Evolutionary conservation across 1,140 invertebrate genomes (phyloP).

Genomic region (Leguminivora glycinivorella): DNA sequence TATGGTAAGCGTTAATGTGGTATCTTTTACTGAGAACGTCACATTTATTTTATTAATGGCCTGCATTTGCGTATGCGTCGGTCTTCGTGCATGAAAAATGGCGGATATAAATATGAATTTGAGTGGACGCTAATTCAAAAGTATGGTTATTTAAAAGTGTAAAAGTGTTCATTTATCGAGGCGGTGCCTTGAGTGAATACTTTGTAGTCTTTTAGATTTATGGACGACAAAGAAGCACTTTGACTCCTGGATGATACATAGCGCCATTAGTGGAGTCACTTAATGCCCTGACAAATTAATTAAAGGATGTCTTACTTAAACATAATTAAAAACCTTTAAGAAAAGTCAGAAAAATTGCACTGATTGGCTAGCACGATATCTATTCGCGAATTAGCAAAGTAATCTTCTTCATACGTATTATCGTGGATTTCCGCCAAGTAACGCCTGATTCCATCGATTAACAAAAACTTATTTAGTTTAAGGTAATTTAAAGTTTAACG

Average conservation of each 20-base stretch:
- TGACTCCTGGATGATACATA: constrained; percentile 3
- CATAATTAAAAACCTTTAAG: not conserved
- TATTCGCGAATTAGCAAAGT: too few relatives aligned
- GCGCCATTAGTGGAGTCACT: not conserved
- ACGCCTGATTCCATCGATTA: too few relatives aligned
- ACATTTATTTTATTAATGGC: constrained; percentile 70
- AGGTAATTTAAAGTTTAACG: too few relatives aligned
- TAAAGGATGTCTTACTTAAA: not conserved
- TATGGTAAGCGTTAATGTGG: too few relatives aligned
- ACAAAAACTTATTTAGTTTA: too few relatives aligned
- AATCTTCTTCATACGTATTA: too few relatives aligned
- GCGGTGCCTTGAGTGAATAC: constrained; percentile 24
- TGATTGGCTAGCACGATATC: too few relatives aligned
- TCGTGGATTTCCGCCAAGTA: too few relatives aligned
- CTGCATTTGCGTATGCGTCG: constrained; percentile 62
- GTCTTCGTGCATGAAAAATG: constrained; percentile 61
- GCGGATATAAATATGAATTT: constrained; percentile 58
- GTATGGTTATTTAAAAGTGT: constrained; percentile 43
- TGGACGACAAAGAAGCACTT: constrained; percentile 12
- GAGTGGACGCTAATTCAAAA: constrained; percentile 55
- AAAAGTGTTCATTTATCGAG: constrained; percentile 36
- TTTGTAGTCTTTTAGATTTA: constrained; percentile 25
- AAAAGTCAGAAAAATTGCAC: too few relatives aligned
- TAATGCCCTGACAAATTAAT: not conserved
- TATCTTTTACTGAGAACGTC: too few relatives aligned